Conservation (phyloP, 1,140 invertebrate species). For the Aphelinus atriplicis region DNA sequence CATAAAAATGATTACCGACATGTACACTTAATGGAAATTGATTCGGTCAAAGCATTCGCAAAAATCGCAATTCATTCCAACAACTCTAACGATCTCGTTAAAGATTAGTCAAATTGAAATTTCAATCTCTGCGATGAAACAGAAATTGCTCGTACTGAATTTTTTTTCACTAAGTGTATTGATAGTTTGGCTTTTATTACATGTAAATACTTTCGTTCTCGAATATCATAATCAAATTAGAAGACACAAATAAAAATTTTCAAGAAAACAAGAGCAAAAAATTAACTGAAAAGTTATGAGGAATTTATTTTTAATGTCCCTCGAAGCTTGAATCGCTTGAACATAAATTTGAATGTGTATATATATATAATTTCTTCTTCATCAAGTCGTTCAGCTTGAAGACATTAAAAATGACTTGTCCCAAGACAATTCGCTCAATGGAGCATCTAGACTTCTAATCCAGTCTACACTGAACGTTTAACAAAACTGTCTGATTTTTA, state of each 20-base stretch:
- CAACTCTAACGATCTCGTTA: no score
- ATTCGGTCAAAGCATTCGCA: no score
- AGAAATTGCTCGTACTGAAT: no score
- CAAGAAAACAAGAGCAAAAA: conserved; percentile 16
- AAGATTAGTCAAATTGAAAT: no score
- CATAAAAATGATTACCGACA: conserved; percentile 33
- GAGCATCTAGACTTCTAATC: conserved; percentile 33
- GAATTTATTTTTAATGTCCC: conserved; percentile 27
- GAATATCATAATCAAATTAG: conserved; percentile 21
- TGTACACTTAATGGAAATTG: no score
- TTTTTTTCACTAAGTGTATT: no score
- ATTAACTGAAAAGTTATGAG: conserved; percentile 13
- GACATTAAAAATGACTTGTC: conserved; percentile 35
- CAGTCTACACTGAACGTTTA: conserved; percentile 28
- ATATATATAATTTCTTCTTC: conserved; percentile 21
- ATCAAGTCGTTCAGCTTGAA: conserved; percentile 30
- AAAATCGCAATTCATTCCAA: no score
- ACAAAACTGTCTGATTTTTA: conserved; percentile 32
- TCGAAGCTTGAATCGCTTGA: conserved; percentile 29
- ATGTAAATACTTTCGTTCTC: conserved; percentile 29
- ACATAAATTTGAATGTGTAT: conserved; percentile 23
- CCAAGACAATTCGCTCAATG: conserved; percentile 19
- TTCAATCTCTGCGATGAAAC: no score
- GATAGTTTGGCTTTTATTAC: conserved; percentile 10
- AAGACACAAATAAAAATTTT: conserved; percentile 26